These are phyloP conservation scores for Trinectes maculatus DNA, from an alignment of 2,113 vertebrate genomes.

Conservation along the genomic window DNA sequence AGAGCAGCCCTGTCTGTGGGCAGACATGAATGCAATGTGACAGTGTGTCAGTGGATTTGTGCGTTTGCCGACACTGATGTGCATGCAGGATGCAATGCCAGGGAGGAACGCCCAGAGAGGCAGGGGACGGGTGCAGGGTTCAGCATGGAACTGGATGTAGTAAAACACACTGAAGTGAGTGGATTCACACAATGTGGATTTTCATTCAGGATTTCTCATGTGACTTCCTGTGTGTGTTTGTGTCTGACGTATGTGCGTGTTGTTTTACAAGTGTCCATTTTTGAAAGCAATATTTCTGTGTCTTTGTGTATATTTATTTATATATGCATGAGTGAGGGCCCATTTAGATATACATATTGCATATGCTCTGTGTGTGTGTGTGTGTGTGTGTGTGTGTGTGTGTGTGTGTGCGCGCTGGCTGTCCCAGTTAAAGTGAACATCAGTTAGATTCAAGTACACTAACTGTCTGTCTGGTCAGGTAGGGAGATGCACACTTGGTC, in stretches of 20 bases:
- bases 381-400: slow-evolving; percentile 27
- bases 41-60: slow-evolving; percentile 75
- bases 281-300: slow-evolving; percentile 1
- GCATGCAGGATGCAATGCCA: slow-evolving; percentile 62
- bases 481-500: slow-evolving; percentile 59
- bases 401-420: slow-evolving; percentile 28
- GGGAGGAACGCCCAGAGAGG: slow-evolving; percentile 63
- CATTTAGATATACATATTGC: slow-evolving; percentile 12
- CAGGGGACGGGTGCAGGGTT: slow-evolving; percentile 15
- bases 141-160: slow-evolving; percentile 40
- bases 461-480: slow-evolving; percentile 81
- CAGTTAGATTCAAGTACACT: too few relatives aligned
- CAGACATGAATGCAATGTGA: slow-evolving; percentile 67
- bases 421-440: slow-evolving; percentile 57
- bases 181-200: slow-evolving; percentile 10
- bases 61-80: slow-evolving; percentile 69
- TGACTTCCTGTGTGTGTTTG: neutral
- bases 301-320: neutral
- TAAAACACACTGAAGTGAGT: slow-evolving; percentile 10
- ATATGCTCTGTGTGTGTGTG: slow-evolving; percentile 10
- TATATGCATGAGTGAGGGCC: neutral
- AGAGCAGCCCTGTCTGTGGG: slow-evolving; percentile 32
- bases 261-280: slow-evolving; percentile 1
- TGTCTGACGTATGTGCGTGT: neutral
- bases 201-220: slow-evolving; percentile 60